Conservation (phyloP, 1,140 invertebrate genomes). For the Drosophila equinoxialis region DNA sequence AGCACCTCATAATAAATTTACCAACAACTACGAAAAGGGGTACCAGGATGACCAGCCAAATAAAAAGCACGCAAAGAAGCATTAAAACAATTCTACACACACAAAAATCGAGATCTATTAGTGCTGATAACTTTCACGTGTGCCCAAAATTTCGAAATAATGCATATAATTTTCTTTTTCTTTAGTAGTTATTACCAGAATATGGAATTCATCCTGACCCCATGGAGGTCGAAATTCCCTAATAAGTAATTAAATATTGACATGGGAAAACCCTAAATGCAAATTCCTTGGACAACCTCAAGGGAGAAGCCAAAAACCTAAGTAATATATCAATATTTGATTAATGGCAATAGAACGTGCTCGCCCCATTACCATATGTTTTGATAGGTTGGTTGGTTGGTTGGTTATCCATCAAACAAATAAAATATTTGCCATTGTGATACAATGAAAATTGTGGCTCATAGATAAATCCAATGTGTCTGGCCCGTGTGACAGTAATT, state of each 20-base stretch:
- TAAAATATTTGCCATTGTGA: slow-evolving; percentile 5
- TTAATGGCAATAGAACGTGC: neutral
- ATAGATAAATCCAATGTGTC: neutral
- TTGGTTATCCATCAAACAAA: neutral
- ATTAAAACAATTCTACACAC: neutral
- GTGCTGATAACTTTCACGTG: slow-evolving; percentile 38
- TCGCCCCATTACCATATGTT: neutral
- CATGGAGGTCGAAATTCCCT: slow-evolving; percentile 2
- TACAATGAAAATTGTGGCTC: neutral
- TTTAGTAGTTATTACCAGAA: slow-evolving; percentile 10
- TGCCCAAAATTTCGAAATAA: slow-evolving; percentile 39
- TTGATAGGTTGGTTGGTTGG: too few relatives aligned
- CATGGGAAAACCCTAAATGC: neutral
- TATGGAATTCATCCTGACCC: neutral
- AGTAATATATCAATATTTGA: slow-evolving; percentile 5
- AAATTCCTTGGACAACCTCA: neutral
- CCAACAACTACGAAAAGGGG: slow-evolving; percentile 2
- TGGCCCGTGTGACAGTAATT: neutral
- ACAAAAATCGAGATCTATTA: neutral
- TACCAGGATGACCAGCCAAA: neutral
- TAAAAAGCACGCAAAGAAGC: slow-evolving; percentile 16
- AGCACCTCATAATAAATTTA: slow-evolving; percentile 6
- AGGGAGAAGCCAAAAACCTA: neutral
- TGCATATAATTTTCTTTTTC: slow-evolving; percentile 19
- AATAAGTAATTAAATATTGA: slow-evolving; percentile 67